These are phyloP conservation scores for Neoseiulus cucumeris DNA, from an alignment of 1,140 invertebrate species.

Conservation along the genomic window DNA sequence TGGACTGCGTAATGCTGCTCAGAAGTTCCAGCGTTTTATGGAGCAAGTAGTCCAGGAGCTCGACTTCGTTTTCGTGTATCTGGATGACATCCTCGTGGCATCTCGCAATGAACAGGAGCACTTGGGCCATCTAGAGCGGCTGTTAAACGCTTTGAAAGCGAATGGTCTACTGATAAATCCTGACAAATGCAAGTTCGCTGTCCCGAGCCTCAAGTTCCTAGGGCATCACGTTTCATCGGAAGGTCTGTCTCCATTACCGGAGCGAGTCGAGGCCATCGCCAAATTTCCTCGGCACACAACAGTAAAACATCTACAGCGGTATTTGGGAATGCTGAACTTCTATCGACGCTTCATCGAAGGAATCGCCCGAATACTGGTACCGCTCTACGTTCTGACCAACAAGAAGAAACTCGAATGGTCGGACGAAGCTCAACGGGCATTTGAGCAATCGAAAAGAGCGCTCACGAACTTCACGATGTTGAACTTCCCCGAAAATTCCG, in stretches of 20 bases:
- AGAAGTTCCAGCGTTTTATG: constrained; percentile 33
- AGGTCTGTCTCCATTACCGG: constrained; percentile 21
- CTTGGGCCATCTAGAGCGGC: constrained; percentile 21
- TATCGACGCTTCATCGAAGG: constrained; percentile 25
- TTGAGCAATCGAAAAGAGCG: constrained; percentile 10
- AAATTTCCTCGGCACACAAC: constrained; percentile 24
- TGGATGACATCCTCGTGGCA: constrained; percentile 18
- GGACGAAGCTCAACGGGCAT: not conserved
- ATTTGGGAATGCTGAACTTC: constrained; percentile 26
- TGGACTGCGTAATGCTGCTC: constrained; percentile 28
- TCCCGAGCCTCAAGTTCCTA: constrained; percentile 17
- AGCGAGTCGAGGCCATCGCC: constrained; percentile 26
- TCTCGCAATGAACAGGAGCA: not conserved
- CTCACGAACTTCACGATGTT: not conserved
- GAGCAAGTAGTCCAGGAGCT: constrained; percentile 26
- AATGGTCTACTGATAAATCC: constrained; percentile 22
- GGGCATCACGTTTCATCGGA: constrained; percentile 23
- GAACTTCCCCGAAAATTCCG: not conserved
- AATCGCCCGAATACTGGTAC: constrained; percentile 12
- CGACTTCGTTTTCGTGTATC: constrained; percentile 12
- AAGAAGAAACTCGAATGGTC: not conserved
- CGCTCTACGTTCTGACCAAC: constrained; percentile 11
- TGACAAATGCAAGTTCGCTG: constrained; percentile 5
- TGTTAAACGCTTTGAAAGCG: constrained; percentile 24
- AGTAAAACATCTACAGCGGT: constrained; percentile 23